These are phyloP conservation scores for Puffinus mauretanicus DNA, from an alignment of 2,113 vertebrate genomes.

Conservation along the genomic window DNA sequence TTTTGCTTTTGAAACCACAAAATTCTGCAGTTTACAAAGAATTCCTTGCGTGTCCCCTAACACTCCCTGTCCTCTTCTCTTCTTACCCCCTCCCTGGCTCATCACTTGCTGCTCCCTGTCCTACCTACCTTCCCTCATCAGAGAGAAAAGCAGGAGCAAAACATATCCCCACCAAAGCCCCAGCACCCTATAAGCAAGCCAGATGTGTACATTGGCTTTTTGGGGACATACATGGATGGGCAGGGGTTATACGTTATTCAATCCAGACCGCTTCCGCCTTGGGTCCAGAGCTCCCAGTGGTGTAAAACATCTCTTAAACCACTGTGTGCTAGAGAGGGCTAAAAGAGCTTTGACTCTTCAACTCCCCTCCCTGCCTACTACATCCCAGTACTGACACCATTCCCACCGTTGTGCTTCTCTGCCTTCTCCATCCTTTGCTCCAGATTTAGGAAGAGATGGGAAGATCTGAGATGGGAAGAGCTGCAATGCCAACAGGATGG, in stretches of 20 bases:
- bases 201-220: background rate
- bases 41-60: background rate
- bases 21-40: background rate
- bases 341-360: background rate
- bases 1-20: constrained; percentile 1
- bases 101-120: background rate
- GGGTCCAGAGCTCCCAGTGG: background rate
- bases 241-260: background rate
- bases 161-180: background rate
- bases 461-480: background rate
- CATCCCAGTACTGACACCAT: background rate
- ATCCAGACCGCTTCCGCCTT: accelerated
- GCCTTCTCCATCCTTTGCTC: background rate
- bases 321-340: background rate
- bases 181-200: background rate
- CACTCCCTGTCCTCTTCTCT: background rate
- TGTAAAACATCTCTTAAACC: background rate
- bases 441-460: background rate
- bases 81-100: background rate
- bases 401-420: background rate
- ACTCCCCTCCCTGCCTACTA: background rate
- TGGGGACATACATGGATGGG: background rate
- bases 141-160: background rate
- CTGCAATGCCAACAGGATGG: accelerated
- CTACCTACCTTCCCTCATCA: background rate